These are phyloP conservation scores for Octopus bimaculoides DNA, from an alignment of 1,140 invertebrate species.

Conservation along the genomic window DNA sequence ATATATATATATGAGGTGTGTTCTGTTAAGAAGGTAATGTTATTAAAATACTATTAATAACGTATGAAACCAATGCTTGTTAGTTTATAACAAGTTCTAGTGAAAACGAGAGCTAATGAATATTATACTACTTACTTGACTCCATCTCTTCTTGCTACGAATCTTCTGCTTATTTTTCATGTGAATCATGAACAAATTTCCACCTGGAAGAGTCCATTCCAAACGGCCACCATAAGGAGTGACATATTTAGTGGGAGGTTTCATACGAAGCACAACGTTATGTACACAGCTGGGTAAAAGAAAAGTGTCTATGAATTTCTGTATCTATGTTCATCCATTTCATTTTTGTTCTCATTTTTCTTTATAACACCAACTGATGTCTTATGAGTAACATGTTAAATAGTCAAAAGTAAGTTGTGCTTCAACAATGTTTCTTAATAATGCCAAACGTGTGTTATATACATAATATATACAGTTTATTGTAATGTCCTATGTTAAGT, in stretches of 20 bases:
- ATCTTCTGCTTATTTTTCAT: conserved; percentile 97
- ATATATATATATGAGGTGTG: too few species aligned
- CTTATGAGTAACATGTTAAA: background rate
- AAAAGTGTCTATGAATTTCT: background rate
- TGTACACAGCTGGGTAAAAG: conserved; percentile 67
- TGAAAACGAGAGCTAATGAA: too few species aligned
- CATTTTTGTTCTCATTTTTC: too few species aligned
- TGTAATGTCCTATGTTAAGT: too few species aligned
- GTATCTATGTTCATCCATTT: background rate
- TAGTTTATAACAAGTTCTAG: too few species aligned
- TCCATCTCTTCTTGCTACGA: conserved; percentile 75
- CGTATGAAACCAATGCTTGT: too few species aligned
- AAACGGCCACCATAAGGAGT: conserved; percentile 95
- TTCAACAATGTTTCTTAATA: too few species aligned
- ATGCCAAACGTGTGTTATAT: too few species aligned
- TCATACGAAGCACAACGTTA: conserved; percentile 65
- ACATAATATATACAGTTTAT: too few species aligned
- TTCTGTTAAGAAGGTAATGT: too few species aligned
- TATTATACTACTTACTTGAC: conserved; percentile 45
- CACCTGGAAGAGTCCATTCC: conserved; percentile 93
- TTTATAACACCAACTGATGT: too few species aligned
- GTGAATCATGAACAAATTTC: conserved; percentile 96
- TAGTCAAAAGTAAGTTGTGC: background rate
- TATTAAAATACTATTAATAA: too few species aligned
- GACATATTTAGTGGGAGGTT: conserved; percentile 84